A percentile compares a stretch with the other conserved stretches of the same genome.
These are phyloP conservation scores for Augochlora pura DNA, from an alignment of 1,140 invertebrate genomes.

Conservation along the genomic window DNA sequence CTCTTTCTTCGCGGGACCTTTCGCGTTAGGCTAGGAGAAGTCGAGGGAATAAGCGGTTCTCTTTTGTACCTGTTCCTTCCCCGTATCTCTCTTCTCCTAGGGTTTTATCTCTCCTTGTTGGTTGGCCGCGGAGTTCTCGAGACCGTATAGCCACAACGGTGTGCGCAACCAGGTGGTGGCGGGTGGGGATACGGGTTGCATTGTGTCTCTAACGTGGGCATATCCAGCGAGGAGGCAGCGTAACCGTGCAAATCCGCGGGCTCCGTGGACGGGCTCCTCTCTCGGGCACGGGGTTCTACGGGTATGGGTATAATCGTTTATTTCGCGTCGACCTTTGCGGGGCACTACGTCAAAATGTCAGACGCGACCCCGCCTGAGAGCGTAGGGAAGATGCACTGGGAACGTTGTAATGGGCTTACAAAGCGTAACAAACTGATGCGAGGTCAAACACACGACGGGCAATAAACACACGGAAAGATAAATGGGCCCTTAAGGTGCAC, in stretches of 20 bases:
- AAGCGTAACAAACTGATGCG: conserved; percentile 81
- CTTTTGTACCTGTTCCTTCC: conserved; percentile 35
- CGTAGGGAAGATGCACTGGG: conserved; percentile 76
- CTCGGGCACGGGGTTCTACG: no score
- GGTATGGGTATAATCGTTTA: conserved; percentile 77
- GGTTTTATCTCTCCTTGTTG: neutral
- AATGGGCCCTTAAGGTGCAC: conserved; percentile 72
- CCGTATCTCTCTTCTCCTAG: conserved; percentile 44
- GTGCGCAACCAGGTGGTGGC: neutral
- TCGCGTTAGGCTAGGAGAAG: conserved; percentile 47
- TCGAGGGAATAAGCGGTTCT: conserved; percentile 54
- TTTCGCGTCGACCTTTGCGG: conserved; percentile 79
- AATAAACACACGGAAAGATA: conserved; percentile 80
- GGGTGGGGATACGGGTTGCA: conserved; percentile 31
- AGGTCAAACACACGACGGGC: conserved; percentile 79
- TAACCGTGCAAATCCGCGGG: conserved; percentile 36
- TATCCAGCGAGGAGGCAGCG: conserved; percentile 22
- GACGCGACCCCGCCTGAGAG: conserved; percentile 77
- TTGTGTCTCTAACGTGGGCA: conserved; percentile 56
- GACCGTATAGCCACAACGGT: neutral
- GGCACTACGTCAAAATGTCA: conserved; percentile 81
- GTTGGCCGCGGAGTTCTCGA: no score
- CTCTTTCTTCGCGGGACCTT: conserved; percentile 57
- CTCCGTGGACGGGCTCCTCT: conserved; percentile 5
- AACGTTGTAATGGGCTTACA: conserved; percentile 80